Conservation (phyloP, 2,113 vertebrate genomes). For the Proteles cristata region DNA sequence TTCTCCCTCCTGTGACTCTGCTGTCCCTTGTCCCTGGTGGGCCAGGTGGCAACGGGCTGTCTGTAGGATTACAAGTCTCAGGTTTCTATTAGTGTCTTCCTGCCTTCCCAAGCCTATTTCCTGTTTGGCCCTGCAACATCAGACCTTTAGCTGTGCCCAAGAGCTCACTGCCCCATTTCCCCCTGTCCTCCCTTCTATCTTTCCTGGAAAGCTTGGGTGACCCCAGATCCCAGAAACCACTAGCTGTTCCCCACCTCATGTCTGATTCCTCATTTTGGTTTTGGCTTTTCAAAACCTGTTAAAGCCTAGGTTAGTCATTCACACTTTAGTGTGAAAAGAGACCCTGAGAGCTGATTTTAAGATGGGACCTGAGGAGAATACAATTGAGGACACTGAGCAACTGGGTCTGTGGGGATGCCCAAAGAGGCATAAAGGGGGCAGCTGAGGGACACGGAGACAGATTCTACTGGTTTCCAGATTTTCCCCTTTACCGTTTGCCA, state of each 20-base stretch:
- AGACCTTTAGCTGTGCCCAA: background rate
- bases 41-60: background rate
- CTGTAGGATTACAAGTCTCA: background rate
- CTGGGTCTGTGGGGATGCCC: background rate
- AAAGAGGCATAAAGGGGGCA: background rate
- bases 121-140: background rate
- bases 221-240: background rate
- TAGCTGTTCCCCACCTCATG: background rate
- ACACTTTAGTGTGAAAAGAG: background rate
- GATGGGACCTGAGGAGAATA: background rate
- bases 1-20: background rate
- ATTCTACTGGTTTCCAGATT: background rate
- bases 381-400: background rate
- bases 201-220: background rate
- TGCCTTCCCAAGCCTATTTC: background rate
- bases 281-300: background rate
- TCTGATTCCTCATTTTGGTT: background rate
- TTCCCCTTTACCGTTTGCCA: background rate
- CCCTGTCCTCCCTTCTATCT: background rate
- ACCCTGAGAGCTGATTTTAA: background rate
- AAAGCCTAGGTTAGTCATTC: background rate
- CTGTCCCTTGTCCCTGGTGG: background rate
- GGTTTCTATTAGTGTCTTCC: background rate
- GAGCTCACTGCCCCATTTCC: too few species aligned
- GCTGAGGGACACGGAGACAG: background rate